A percentile compares a stretch with the other conserved stretches of the same genome.
phyloP scores from a whole-genome alignment of 2,888 invertebrate genomes.

The Sisyra terminalis region DNA sequence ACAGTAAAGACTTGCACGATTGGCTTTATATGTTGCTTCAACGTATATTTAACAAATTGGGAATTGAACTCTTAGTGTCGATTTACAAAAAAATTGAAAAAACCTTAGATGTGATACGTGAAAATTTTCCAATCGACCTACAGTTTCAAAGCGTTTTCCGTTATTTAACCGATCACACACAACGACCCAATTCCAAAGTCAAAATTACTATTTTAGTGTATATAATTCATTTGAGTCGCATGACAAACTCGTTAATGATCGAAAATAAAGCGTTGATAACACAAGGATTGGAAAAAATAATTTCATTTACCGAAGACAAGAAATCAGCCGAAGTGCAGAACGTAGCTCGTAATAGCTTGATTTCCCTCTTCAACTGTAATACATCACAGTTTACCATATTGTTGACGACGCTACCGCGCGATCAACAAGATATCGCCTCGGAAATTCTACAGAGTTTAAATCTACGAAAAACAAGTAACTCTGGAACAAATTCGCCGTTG shows the following conservation, averaged over 20 bases:
- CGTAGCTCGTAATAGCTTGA: slow-evolving; percentile 50
- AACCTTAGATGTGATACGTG: slow-evolving; percentile 60
- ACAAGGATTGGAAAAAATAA: slow-evolving; percentile 57
- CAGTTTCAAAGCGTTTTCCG: slow-evolving; percentile 52
- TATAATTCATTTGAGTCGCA: slow-evolving; percentile 42
- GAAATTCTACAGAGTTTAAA: slow-evolving; percentile 51
- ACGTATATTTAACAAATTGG: slow-evolving; percentile 69
- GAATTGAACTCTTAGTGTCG: slow-evolving; percentile 74
- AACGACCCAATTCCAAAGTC: slow-evolving; percentile 75
- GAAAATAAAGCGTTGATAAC: slow-evolving; percentile 32
- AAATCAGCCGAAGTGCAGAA: slow-evolving; percentile 52
- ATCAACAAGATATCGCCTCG: slow-evolving; percentile 55
- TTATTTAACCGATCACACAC: slow-evolving; percentile 82
- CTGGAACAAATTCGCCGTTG: slow-evolving; percentile 25
- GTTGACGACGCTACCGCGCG: slow-evolving; percentile 52
- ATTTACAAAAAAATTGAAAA: slow-evolving; percentile 81
- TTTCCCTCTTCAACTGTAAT: slow-evolving; percentile 80
- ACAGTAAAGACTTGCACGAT: slow-evolving; percentile 75
- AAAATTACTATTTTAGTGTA: slow-evolving; percentile 62
- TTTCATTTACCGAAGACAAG: slow-evolving; percentile 50
- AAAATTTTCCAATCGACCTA: slow-evolving; percentile 47
- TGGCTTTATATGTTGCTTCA: slow-evolving; percentile 82
- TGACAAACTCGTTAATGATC: slow-evolving; percentile 35
- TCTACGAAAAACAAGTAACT: slow-evolving; percentile 45
- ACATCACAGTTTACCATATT: slow-evolving; percentile 77